Percentiles rank a stretch among this genome's conserved stretches.
phyloP scores from a whole-genome alignment of 1,140 invertebrate genomes.

The Alviniconcha marisindica region DNA sequence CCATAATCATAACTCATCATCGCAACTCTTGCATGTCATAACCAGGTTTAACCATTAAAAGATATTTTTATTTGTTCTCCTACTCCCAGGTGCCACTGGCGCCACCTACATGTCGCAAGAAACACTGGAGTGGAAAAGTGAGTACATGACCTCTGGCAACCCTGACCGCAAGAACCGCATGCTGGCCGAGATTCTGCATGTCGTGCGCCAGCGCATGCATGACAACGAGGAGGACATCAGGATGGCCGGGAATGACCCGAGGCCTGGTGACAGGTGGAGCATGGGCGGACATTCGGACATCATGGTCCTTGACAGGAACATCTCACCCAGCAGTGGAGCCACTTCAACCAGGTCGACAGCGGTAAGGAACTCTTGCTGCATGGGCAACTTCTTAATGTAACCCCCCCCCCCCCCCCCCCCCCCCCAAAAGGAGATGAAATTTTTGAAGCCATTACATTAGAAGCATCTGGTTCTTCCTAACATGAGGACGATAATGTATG shows the following conservation, averaged over 20 bases:
- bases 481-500: too few species aligned
- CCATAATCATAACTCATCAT: too few species aligned
- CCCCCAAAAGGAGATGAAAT: too few species aligned
- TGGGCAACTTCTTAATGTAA: too few species aligned
- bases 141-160: constrained; percentile 57
- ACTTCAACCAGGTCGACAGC: background rate
- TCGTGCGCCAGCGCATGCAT: constrained; percentile 55
- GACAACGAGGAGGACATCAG: constrained; percentile 60
- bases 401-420: too few species aligned
- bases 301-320: background rate
- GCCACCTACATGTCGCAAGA: constrained; percentile 25
- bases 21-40: too few species aligned
- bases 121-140: constrained; percentile 57
- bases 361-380: background rate
- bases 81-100: background rate
- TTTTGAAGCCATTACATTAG: too few species aligned
- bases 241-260: constrained; percentile 8
- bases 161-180: constrained; percentile 54
- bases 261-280: background rate
- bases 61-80: too few species aligned
- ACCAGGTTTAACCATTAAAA: too few species aligned
- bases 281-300: background rate
- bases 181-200: constrained; percentile 59
- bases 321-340: background rate
- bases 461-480: too few species aligned